Conservation (phyloP, 2,113 vertebrate genomes). For the Heterochromis multidens region DNA sequence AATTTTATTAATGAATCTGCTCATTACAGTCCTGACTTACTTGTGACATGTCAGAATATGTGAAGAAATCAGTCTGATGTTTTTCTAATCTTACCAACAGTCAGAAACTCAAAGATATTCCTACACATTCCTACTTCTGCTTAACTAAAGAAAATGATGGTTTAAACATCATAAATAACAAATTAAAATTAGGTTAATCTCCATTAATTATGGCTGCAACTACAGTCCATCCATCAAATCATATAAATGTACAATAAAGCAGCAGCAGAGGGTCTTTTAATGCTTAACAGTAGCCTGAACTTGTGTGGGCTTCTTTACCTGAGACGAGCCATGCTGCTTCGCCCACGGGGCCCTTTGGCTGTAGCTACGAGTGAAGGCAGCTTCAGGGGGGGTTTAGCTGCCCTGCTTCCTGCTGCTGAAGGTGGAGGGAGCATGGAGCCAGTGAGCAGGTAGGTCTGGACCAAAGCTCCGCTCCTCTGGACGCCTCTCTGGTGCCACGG, state of each 20-base stretch:
- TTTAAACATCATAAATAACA: background rate
- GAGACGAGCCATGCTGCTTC: constrained; percentile 38
- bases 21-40: background rate
- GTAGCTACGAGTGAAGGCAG: constrained; percentile 54
- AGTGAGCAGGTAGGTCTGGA: constrained; percentile 36
- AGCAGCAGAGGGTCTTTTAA: background rate
- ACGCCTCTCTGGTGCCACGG: constrained; percentile 21
- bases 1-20: background rate
- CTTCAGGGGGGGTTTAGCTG: constrained; percentile 32
- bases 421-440: constrained; percentile 13
- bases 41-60: background rate
- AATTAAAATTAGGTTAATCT: background rate
- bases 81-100: background rate
- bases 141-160: no score
- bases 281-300: background rate
- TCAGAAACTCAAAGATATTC: background rate
- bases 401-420: background rate
- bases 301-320: constrained; percentile 42
- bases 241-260: background rate
- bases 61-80: background rate
- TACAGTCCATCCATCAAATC: background rate
- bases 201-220: background rate
- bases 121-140: background rate
- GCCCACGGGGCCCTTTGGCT: constrained; percentile 14
- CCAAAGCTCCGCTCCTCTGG: constrained; percentile 14